These are phyloP conservation scores for Buceros bicornis DNA, from an alignment of 2,797 vertebrate species.

Conservation along the genomic window DNA sequence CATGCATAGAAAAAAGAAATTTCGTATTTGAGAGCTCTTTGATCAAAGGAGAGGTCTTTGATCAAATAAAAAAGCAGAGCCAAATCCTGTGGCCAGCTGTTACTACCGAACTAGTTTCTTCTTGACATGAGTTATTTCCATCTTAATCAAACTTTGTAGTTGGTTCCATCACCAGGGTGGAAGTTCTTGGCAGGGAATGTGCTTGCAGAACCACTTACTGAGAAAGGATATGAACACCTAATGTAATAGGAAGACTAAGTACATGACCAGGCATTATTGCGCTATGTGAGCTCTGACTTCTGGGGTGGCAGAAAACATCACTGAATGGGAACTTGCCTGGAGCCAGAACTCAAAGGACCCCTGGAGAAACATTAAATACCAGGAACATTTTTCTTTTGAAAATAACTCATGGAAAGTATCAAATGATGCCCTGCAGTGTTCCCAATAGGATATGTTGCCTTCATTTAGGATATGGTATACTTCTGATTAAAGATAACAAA, in stretches of 20 bases:
- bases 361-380: not conserved
- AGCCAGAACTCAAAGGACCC: not conserved
- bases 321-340: not conserved
- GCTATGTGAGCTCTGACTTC: not conserved
- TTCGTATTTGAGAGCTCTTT: not conserved
- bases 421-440: not conserved
- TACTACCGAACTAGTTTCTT: not conserved
- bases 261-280: not conserved
- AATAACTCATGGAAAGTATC: not conserved
- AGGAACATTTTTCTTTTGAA: not conserved
- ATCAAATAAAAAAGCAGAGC: not conserved
- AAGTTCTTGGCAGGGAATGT: not conserved
- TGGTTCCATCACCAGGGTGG: not conserved
- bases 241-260: not conserved
- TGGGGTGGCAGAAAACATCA: not conserved
- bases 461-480: not conserved
- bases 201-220: not conserved
- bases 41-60: not conserved
- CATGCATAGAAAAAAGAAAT: not conserved
- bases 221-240: not conserved
- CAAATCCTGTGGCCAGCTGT: not conserved
- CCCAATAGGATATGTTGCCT: not conserved
- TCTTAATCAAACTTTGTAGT: not conserved
- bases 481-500: not conserved
- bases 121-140: not conserved